A percentile compares a stretch with the other conserved stretches of the same genome.
Conservation (phyloP, 2,888 invertebrate genomes). For the Parnassius apollo region DNA sequence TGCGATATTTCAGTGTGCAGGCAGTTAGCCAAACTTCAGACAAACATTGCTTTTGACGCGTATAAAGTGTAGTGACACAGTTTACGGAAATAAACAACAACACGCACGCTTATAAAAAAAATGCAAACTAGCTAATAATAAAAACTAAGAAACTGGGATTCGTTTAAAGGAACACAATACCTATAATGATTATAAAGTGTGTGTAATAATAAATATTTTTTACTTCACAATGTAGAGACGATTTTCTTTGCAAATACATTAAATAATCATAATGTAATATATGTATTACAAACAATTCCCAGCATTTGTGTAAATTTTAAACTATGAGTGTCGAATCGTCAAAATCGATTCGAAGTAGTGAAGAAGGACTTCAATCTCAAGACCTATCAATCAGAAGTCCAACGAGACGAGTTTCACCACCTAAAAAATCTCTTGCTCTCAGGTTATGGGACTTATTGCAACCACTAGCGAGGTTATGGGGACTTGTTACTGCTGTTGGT, state of each 20-base stretch:
- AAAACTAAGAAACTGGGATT: no score
- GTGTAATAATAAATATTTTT: no score
- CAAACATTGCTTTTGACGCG: conserved; percentile 42
- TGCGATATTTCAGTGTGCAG: conserved; percentile 67
- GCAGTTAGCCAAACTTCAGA: conserved; percentile 58
- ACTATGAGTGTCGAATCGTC: conserved; percentile 48
- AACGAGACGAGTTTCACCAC: conserved; percentile 40
- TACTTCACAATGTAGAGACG: no score
- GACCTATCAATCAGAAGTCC: conserved; percentile 43
- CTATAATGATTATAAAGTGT: no score
- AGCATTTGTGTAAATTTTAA: background rate
- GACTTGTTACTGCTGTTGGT: conserved; percentile 70
- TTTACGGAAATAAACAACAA: conserved; percentile 22
- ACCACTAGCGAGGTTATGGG: conserved; percentile 72
- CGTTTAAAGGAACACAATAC: no score
- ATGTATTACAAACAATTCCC: no score
- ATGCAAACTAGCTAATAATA: no score
- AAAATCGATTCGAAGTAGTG: conserved; percentile 42
- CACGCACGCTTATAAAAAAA: background rate
- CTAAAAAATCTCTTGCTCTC: conserved; percentile 59
- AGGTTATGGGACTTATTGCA: conserved; percentile 70
- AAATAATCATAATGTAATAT: no score
- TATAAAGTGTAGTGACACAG: conserved; percentile 12
- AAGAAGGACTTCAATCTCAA: conserved; percentile 42
- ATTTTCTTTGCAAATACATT: no score